Evolutionary conservation across 1,140 invertebrate genomes (phyloP), one percentile per base, ranked within the genome.

Genomic region (Ditylenchus dipsaci): DNA sequence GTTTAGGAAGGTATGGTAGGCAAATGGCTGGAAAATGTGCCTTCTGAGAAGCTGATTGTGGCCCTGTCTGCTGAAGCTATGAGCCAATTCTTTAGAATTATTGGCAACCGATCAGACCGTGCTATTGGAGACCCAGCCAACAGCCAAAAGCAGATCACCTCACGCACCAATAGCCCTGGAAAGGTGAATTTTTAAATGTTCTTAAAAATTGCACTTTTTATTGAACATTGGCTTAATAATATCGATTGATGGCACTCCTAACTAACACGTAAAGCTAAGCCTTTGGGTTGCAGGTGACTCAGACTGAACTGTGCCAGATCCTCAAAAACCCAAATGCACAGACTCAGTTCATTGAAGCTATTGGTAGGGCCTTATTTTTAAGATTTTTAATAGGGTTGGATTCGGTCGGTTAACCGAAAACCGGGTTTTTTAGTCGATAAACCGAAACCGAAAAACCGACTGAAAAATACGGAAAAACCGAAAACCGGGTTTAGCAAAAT

Each of bases 41-140:
- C 3, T 19, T 13, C 27, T 8, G 19, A 30, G 3, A 61, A 61
- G 29, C 19, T 61, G 5, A 61, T 61, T 27, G 59, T 61, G 59
- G 59, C 29, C 29, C 13, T 61, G 29, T 61, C 59, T 19, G 59
- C 59, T n/a, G 59, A 30, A 61, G 29, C 59, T 5, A 19, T 61
- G 38, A 61, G n/a, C 13, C 59, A 61, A 61, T 21, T 43, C 19
- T 61, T 61, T 30, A 33, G 59, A 21, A 8, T 21, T 33, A 7
- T 19, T 8, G n/a, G n/a, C 27, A 61, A 61, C 29, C 59, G 27
- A 61, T 21, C 38, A 5, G 19, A 26, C n/a, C 59, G 38, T 8
- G 8, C 27, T 7, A 61, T 61, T 43, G 59, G 59, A 13, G 59
- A 61, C 26, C 59, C 29, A 5, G 59, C 59, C 19, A 43, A 26